Base-by-base conservation (phyloP, 2,888 invertebrate species). In the Drosophila longiperda region DNA sequence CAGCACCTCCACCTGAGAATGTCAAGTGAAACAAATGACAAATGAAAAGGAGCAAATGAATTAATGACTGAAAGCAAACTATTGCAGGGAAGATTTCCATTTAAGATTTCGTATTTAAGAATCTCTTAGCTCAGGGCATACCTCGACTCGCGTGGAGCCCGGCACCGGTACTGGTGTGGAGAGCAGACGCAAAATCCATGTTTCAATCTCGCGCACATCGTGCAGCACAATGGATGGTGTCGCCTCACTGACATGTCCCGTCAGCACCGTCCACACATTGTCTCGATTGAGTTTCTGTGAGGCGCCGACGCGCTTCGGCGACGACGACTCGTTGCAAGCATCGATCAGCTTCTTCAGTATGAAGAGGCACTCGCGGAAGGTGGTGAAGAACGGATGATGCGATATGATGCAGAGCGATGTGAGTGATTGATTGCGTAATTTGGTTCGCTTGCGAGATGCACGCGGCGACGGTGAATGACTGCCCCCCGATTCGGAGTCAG, bases 341-440 rank as follows among this genome's bases (percentile, higher is more conserved):
- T 99, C 99, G 89, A 99, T 98, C 82, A 99, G 94, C 92, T 97
- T 97, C 93, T 98, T 98, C 90, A 99, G 94, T 87, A 99, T 97
- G 94, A 97, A 97, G 87, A 99, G 95, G 94, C 99, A 98, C 94
- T 99, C 98, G 81, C 99, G 97, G 94, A 99, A 99, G 91, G 97
- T 98, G 75, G 99, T 97, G 94, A 99, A 99, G 94, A 99, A 99
- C 42, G 99, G 99, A 94, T 99, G 99, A 94, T 99, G 99, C 75
- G 99, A 99, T 66, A 99, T 95, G 83, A 99, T 95, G 94, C 99
- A 99, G 66, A 99, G 94, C 57, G 99, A 99, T 45, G 99, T 99
- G 82, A 99, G 94, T 17, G 99, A 98, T 93, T 98, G 98, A 93
- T 97, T 98, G 87, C 98, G 95, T 82, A 97, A 94, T 88, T 97